A percentile compares a stretch with the other conserved stretches of the same genome.
Conservation (phyloP, 1,140 invertebrate genomes). For the Drosophila takahashii region DNA sequence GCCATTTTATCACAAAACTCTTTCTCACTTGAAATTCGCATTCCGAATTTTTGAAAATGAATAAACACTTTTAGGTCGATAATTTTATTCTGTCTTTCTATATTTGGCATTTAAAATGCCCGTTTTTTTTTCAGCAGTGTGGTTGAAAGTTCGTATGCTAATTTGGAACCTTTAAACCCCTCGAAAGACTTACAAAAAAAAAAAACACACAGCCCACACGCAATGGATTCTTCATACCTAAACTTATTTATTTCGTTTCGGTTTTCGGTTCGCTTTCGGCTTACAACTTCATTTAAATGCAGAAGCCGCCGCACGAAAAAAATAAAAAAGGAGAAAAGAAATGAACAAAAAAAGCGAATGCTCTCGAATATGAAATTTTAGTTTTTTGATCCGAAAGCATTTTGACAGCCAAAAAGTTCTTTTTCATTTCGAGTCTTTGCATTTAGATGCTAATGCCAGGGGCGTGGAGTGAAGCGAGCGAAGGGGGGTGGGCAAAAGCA, state of each 20-base stretch:
- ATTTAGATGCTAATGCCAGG: constrained; percentile 72
- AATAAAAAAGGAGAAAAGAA: too few relatives aligned
- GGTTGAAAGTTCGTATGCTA: constrained; percentile 47
- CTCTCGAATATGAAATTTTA: constrained; percentile 75
- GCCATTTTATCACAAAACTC: too few relatives aligned
- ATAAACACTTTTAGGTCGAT: neutral
- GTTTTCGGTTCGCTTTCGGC: constrained; percentile 30
- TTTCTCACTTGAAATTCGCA: too few relatives aligned
- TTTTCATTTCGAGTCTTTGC: constrained; percentile 52
- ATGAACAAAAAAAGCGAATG: constrained; percentile 47
- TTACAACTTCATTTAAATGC: constrained; percentile 75
- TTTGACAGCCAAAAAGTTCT: constrained; percentile 73
- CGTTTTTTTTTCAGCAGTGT: constrained; percentile 7
- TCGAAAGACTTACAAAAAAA: constrained; percentile 12
- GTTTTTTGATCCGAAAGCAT: constrained; percentile 75
- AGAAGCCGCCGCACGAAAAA: constrained; percentile 27
- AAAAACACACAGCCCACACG: constrained; percentile 27
- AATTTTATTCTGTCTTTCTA: neutral
- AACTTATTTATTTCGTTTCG: constrained; percentile 46
- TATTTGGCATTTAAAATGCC: neutral
- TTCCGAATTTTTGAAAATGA: neutral
- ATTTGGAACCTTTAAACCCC: constrained; percentile 24
- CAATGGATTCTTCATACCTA: constrained; percentile 34
- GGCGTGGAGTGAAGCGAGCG: too few relatives aligned
- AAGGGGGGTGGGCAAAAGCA: neutral